Conservation (phyloP, 2,888 invertebrate genomes). For the Drosophila bunnanda region DNA sequence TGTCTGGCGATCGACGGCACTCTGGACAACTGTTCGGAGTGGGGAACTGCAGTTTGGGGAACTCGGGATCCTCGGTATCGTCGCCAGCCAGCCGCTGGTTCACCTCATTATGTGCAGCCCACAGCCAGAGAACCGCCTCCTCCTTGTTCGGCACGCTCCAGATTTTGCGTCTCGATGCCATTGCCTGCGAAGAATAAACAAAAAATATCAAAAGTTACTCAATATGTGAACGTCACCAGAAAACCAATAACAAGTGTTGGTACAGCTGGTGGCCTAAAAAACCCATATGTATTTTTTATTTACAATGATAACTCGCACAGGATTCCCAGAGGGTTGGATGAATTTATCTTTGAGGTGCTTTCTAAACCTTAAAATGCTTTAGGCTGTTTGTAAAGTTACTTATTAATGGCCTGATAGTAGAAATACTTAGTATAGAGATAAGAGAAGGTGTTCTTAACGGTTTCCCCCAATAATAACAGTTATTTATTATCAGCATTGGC, state of each 20-base stretch:
- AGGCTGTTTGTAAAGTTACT: no score
- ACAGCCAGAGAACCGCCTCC: slow-evolving; percentile 95
- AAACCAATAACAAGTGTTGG: slow-evolving; percentile 25
- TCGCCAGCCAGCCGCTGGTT: slow-evolving; percentile 95
- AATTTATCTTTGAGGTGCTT: neutral
- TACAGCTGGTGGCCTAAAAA: slow-evolving; percentile 45
- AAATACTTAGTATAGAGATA: neutral
- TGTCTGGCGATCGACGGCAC: slow-evolving; percentile 85
- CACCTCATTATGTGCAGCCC: slow-evolving; percentile 97
- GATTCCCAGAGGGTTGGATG: neutral
- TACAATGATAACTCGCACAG: slow-evolving; percentile 8
- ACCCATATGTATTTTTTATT: slow-evolving; percentile 3
- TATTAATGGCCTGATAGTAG: neutral
- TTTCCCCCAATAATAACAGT: neutral
- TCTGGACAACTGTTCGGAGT: slow-evolving; percentile 87
- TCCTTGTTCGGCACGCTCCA: slow-evolving; percentile 89
- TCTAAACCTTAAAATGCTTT: neutral
- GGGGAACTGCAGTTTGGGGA: slow-evolving; percentile 96
- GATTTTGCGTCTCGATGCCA: slow-evolving; percentile 90
- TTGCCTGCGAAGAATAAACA: slow-evolving; percentile 86
- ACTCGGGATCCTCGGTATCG: slow-evolving; percentile 93
- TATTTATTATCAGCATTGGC: neutral
- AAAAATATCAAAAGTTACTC: slow-evolving; percentile 7
- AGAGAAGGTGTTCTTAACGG: neutral
- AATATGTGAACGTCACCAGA: slow-evolving; percentile 14